Conservation (phyloP, 1,140 invertebrate genomes). For the Cotesia typhae region DNA sequence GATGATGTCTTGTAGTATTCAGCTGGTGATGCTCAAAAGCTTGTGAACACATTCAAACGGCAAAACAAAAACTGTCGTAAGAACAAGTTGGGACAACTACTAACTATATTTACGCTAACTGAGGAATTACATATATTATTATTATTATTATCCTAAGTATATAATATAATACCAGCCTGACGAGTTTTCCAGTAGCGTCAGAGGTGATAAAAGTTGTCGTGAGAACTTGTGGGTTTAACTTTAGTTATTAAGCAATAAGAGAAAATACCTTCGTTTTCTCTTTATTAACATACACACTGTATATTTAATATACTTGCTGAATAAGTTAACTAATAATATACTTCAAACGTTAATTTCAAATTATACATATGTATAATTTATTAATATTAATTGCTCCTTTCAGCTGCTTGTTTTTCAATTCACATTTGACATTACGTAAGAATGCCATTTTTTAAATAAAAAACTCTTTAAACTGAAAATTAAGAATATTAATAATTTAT, state of each 20-base stretch:
- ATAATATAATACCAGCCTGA: slow-evolving; percentile 24
- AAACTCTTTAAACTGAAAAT: too few relatives aligned
- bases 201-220: slow-evolving; percentile 37
- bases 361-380: background rate
- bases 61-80: slow-evolving; percentile 18
- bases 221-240: slow-evolving; percentile 22
- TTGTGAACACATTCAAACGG: background rate
- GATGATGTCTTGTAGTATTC: background rate
- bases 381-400: too few relatives aligned
- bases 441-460: background rate
- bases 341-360: background rate
- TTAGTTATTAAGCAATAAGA: too few relatives aligned
- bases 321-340: background rate
- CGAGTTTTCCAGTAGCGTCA: slow-evolving; percentile 30
- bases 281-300: too few relatives aligned
- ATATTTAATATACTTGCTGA: too few relatives aligned
- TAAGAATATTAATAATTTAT: too few relatives aligned
- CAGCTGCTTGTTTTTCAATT: background rate
- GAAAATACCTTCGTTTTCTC: too few relatives aligned
- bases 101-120: slow-evolving; percentile 27
- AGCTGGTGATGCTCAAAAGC: background rate
- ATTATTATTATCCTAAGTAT: background rate
- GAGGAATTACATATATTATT: background rate
- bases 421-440: too few relatives aligned
- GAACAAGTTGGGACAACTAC: slow-evolving; percentile 20